These are phyloP conservation scores for Notocelia uddmanniana DNA, from an alignment of 2,888 invertebrate species.

Conservation along the genomic window DNA sequence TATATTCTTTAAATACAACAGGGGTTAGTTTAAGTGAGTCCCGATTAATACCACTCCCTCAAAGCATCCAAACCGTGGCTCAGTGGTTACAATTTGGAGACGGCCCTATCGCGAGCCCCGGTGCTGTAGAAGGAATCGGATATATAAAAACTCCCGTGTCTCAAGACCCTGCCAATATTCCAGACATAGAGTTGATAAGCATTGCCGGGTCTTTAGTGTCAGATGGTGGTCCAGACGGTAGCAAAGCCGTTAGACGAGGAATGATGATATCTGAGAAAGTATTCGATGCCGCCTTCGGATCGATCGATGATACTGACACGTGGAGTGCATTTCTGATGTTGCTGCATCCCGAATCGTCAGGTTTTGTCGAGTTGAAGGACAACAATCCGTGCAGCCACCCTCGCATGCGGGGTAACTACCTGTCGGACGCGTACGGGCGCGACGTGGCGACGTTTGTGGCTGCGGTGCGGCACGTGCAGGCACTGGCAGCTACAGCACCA, in stretches of 20 bases:
- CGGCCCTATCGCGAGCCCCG: slow-evolving; percentile 81
- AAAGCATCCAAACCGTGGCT: slow-evolving; percentile 54
- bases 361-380: slow-evolving; percentile 87
- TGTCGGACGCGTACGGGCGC: slow-evolving; percentile 79
- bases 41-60: slow-evolving; percentile 51
- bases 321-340: slow-evolving; percentile 88
- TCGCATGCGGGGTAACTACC: slow-evolving; percentile 89
- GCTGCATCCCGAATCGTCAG: slow-evolving; percentile 89
- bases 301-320: slow-evolving; percentile 73
- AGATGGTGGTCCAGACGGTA: slow-evolving; percentile 73
- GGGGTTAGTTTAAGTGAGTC: slow-evolving; percentile 62
- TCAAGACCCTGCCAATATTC: slow-evolving; percentile 79
- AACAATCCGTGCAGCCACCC: slow-evolving; percentile 88
- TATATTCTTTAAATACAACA: slow-evolving; percentile 84
- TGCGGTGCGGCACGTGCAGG: slow-evolving; percentile 84
- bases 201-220: slow-evolving; percentile 79
- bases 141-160: slow-evolving; percentile 87
- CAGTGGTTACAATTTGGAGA: slow-evolving; percentile 68
- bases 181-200: slow-evolving; percentile 90
- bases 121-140: slow-evolving; percentile 87
- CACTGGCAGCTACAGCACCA: slow-evolving; percentile 75
- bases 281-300: slow-evolving; percentile 74
- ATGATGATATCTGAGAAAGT: slow-evolving; percentile 79
- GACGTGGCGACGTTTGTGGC: slow-evolving; percentile 88
- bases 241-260: slow-evolving; percentile 69